Evolutionary conservation across 2,888 invertebrate species (phyloP).

Genomic region (Caenorhabditis japonica): DNA sequence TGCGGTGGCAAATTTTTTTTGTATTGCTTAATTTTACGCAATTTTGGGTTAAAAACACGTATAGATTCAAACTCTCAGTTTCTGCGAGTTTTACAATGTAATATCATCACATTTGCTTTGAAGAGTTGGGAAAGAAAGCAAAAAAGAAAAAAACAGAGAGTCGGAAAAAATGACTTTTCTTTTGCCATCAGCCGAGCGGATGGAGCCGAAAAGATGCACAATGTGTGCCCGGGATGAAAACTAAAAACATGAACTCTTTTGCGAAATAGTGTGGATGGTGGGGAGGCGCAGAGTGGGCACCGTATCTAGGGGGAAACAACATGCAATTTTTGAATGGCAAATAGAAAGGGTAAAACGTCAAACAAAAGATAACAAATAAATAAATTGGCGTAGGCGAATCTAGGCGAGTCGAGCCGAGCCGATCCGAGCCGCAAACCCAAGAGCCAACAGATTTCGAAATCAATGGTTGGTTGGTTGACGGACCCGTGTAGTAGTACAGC

Average conservation of each 20-base stretch:
- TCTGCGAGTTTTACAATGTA: constrained; percentile 8
- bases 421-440: too few species aligned
- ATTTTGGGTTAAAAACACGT: too few species aligned
- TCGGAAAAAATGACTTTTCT: constrained; percentile 19
- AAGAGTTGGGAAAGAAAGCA: too few species aligned
- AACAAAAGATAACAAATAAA: constrained; percentile 3
- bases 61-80: too few species aligned
- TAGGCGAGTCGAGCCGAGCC: too few species aligned
- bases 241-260: constrained; percentile 10
- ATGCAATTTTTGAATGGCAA: constrained; percentile 1
- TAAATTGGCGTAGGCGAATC: constrained; percentile 11
- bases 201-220: constrained; percentile 11
- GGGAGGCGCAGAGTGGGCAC: constrained; percentile 2
- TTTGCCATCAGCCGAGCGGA: not conserved
- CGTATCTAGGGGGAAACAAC: not conserved
- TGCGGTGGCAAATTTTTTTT: too few species aligned
- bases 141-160: too few species aligned
- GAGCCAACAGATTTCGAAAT: too few species aligned
- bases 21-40: too few species aligned
- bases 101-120: too few species aligned
- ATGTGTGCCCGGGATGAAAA: constrained; percentile 7
- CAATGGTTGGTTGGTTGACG: too few species aligned
- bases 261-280: not conserved
- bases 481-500: constrained; percentile 16
- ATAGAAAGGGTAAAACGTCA: not conserved